Evolutionary conservation across 2,797 vertebrate genomes (phyloP).

Genomic region (Rhabdomys pumilio): DNA sequence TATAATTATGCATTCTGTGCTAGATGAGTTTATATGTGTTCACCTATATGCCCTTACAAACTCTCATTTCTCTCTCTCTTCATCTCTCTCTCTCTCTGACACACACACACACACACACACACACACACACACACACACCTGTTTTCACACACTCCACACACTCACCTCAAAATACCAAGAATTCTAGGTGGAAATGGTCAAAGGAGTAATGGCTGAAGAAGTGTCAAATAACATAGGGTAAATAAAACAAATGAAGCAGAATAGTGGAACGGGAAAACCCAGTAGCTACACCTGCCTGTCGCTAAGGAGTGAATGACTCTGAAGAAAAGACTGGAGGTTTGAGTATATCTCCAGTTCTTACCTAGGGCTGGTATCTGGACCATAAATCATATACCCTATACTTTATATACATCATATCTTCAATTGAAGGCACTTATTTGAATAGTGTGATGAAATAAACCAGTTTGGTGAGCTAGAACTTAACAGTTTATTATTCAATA

Average conservation of each 20-base stretch:
- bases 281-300: neutral
- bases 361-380: neutral
- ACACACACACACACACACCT: neutral
- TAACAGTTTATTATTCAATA: neutral
- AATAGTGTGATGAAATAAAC: neutral
- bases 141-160: too few relatives aligned
- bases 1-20: neutral
- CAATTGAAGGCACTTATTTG: too few relatives aligned
- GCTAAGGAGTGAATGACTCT: neutral
- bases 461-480: neutral
- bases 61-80: too few relatives aligned
- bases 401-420: too few relatives aligned
- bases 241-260: neutral
- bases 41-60: rapidly evolving
- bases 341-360: neutral
- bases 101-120: neutral
- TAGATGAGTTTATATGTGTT: neutral
- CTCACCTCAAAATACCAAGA: neutral
- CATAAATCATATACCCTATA: too few relatives aligned
- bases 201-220: neutral
- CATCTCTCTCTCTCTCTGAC: too few relatives aligned
- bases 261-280: neutral
- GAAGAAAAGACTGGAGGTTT: neutral
- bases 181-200: neutral
- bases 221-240: too few relatives aligned